Percentiles rank a stretch among this genome's conserved stretches.
phyloP scores from a whole-genome alignment of 2,797 vertebrate genomes.

The Eleutherodactylus coqui region DNA sequence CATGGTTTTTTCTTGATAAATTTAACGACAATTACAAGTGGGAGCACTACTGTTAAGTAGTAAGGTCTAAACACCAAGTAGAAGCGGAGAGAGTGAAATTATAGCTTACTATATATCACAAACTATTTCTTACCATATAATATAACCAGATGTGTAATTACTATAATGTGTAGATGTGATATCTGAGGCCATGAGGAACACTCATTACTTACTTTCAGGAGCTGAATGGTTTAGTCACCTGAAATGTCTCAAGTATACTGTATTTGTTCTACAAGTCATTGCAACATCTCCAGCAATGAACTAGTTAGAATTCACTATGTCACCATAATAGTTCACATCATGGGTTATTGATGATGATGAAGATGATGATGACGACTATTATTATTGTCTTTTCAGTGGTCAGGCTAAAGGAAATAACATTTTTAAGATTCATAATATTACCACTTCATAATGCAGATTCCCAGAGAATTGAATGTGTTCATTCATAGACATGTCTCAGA shows the following conservation, averaged over 20 bases:
- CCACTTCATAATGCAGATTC: background rate
- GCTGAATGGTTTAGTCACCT: constrained; percentile 12
- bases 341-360: no score
- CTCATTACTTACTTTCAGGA: constrained; percentile 39
- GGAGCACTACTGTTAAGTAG: constrained; percentile 7
- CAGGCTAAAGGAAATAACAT: background rate
- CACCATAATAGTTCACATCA: background rate
- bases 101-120: constrained; percentile 57
- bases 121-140: constrained; percentile 55
- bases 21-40: constrained; percentile 7
- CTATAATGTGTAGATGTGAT: constrained; percentile 28
- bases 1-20: constrained; percentile 72
- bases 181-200: constrained; percentile 28
- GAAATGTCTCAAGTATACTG: constrained; percentile 24
- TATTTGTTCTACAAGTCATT: background rate
- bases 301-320: constrained; percentile 3
- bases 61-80: constrained; percentile 34
- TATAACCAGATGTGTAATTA: constrained; percentile 57
- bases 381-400: background rate
- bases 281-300: background rate
- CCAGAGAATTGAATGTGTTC: background rate
- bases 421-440: background rate
- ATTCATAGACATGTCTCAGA: background rate
- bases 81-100: constrained; percentile 45
- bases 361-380: no score